Evolutionary conservation across 2,888 invertebrate species (phyloP).

Genomic region (Tetragonula carbonaria): DNA sequence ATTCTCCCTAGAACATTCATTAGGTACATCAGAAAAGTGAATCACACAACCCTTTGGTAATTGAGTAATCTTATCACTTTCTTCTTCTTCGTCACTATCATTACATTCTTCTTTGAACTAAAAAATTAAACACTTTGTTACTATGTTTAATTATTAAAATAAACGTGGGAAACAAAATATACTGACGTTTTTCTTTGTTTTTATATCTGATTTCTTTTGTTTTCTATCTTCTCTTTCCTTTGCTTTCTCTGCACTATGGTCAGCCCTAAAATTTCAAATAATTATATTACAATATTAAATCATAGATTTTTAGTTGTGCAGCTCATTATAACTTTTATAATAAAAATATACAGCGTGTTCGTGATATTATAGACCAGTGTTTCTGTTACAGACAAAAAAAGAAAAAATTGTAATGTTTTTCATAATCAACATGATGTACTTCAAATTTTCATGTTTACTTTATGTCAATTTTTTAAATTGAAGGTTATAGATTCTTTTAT

Average conservation of each 20-base stretch:
- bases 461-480: too few relatives aligned
- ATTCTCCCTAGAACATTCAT: conserved; percentile 88
- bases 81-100: conserved; percentile 54
- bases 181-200: conserved; percentile 81
- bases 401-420: too few relatives aligned
- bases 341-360: neutral
- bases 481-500: too few relatives aligned
- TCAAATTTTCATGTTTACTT: too few relatives aligned
- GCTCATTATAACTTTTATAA: neutral
- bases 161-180: neutral
- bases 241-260: conserved; percentile 88
- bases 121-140: conserved; percentile 5
- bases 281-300: neutral
- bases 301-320: too few relatives aligned
- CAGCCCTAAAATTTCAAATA: conserved; percentile 74
- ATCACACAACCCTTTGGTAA: conserved; percentile 91
- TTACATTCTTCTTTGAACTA: conserved; percentile 18
- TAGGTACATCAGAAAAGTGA: conserved; percentile 88
- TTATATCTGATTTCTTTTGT: conserved; percentile 86
- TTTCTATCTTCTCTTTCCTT: conserved; percentile 87
- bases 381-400: too few relatives aligned
- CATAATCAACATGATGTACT: too few relatives aligned
- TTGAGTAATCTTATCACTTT: conserved; percentile 60
- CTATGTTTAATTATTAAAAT: neutral
- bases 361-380: too few relatives aligned